These are phyloP conservation scores for Psittacula echo DNA, from an alignment of 2,797 vertebrate species.

Conservation along the genomic window DNA sequence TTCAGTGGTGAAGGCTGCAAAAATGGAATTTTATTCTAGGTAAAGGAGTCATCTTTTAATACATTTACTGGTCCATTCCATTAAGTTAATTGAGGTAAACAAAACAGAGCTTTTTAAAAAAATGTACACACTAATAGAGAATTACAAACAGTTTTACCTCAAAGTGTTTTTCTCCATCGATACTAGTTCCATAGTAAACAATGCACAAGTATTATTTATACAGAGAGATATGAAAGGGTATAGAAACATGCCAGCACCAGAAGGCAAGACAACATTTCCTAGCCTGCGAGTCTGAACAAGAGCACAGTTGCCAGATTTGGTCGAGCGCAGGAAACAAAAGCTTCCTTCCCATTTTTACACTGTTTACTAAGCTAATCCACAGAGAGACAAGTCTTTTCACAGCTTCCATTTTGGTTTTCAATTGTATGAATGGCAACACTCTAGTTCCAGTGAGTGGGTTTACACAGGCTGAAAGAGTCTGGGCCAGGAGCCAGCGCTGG, in stretches of 20 bases:
- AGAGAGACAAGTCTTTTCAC: slow-evolving; percentile 50
- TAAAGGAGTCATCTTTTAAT: slow-evolving; percentile 73
- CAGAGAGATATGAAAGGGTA: slow-evolving; percentile 62
- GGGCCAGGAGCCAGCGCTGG: background rate
- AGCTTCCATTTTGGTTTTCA: slow-evolving; percentile 68
- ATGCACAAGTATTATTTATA: slow-evolving; percentile 66
- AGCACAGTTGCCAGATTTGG: slow-evolving; percentile 40
- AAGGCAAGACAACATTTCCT: slow-evolving; percentile 65
- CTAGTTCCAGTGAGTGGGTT: background rate
- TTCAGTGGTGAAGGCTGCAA: background rate
- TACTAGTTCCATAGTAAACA: slow-evolving; percentile 76
- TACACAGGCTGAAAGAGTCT: slow-evolving; percentile 32
- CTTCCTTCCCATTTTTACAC: slow-evolving; percentile 19
- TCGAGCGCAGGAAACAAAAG: slow-evolving; percentile 54
- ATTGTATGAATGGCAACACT: background rate
- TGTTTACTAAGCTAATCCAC: slow-evolving; percentile 22
- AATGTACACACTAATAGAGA: slow-evolving; percentile 74
- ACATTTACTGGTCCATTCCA: slow-evolving; percentile 80
- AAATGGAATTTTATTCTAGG: slow-evolving; percentile 12
- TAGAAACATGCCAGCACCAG: slow-evolving; percentile 72
- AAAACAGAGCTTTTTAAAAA: slow-evolving; percentile 62
- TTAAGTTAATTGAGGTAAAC: slow-evolving; percentile 81
- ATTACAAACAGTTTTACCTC: slow-evolving; percentile 78
- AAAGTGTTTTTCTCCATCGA: slow-evolving; percentile 64
- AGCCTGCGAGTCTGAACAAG: slow-evolving; percentile 35